Base-by-base conservation (phyloP, 2,888 invertebrate species). In the Drosophila ochracea region DNA sequence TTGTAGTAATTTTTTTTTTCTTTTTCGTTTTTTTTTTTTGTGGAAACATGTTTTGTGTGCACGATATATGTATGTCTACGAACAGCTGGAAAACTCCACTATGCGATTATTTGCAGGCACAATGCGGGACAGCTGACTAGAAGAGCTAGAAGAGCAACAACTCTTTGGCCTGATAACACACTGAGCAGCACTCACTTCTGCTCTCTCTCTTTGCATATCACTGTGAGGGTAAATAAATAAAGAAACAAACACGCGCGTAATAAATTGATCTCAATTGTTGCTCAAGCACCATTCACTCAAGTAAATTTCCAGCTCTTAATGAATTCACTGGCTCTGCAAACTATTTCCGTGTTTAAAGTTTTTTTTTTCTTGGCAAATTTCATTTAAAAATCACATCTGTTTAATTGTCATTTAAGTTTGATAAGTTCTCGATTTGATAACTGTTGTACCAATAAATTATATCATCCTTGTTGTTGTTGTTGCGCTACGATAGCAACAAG, bases 41-140 rank as follows among this genome's bases (percentile, higher is more conserved):
- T 72, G 55, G 47, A 77, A 86, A 86, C 89, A 79, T 83, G 84
- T 85, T 89, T 77, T 71, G 73, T 50, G 21, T 70, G 35, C 63
- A 54, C 35, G 49, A 68, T 66, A 35, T 21, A 66, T 70, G 43
- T 43, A 62, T 76, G 64, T 13, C 30, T 11, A 4, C 53, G 39
- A 76, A 67, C 81, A 76, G 78, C 73, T 79, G 77, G 39, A 31
- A 41, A 62, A 76, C 59, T 76, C 57, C 53, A 64, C 61, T 39
- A 30, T 30, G 41, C 53, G 54, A 35, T 47, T 68, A 39, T 52
- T 61, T 41, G 30, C 31, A 3, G 35, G 19, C 30, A 69, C 75
- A 82, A 10, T 53, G 63, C 62, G 28, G 61, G 57, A 4, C 68
- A 75, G 28, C 31, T 47, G 28, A 53, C 31, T 89, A 79, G 76